Evolutionary conservation across 1,140 invertebrate genomes (phyloP).

Genomic region (Eumaeus atala): DNA sequence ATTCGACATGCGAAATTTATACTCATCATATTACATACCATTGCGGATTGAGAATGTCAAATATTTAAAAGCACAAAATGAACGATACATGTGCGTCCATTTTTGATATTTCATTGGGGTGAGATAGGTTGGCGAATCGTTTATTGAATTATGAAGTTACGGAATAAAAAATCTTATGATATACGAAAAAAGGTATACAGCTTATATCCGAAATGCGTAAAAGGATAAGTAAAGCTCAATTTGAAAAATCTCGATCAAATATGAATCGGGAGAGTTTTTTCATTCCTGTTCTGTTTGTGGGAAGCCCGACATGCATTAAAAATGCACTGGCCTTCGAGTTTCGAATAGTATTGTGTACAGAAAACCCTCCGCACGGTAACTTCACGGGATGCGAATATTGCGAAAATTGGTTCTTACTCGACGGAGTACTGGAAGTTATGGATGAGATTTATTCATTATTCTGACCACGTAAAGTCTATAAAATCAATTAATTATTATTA

Average conservation of each 20-base stretch:
- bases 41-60: constrained; percentile 49
- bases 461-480: too few relatives aligned
- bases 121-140: constrained; percentile 17
- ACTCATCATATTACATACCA: constrained; percentile 60
- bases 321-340: constrained; percentile 35
- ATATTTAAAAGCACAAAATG: constrained; percentile 51
- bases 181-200: not conserved
- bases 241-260: not conserved
- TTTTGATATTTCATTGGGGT: constrained; percentile 40
- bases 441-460: too few relatives aligned
- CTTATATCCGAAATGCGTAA: not conserved
- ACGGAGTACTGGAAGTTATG: too few relatives aligned
- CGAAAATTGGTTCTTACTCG: too few relatives aligned
- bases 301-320: constrained; percentile 60
- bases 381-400: too few relatives aligned
- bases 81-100: constrained; percentile 35
- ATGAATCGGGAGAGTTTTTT: constrained; percentile 32
- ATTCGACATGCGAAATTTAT: constrained; percentile 47
- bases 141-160: constrained; percentile 18
- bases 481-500: too few relatives aligned
- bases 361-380: too few relatives aligned
- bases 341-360: too few relatives aligned
- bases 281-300: constrained; percentile 50
- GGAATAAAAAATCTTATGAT: constrained; percentile 9
- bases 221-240: not conserved